Conservation (phyloP, 2,113 vertebrate species). For the Ardeotis arabs region DNA sequence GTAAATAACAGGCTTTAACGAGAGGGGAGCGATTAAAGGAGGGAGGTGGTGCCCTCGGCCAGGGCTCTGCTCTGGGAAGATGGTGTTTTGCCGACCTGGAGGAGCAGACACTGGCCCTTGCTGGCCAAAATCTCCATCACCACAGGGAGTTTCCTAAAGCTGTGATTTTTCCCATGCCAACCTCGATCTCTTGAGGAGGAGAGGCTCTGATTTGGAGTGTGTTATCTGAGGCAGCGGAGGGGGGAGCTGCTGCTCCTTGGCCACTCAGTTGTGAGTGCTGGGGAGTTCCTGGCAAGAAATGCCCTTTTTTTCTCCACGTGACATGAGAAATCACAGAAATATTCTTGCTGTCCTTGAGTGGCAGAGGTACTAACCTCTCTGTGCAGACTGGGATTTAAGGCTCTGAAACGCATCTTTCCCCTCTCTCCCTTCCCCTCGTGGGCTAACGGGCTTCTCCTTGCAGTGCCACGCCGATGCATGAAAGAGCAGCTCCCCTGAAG, state of each 20-base stretch:
- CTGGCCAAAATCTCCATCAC: not conserved
- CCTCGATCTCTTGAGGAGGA: not conserved
- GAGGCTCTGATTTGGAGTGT: not conserved
- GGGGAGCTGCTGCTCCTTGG: not conserved
- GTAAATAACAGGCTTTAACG: not conserved
- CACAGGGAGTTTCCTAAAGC: rapidly evolving
- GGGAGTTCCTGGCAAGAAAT: not conserved
- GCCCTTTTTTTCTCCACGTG: not conserved
- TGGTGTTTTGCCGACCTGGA: rapidly evolving
- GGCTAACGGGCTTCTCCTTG: not conserved
- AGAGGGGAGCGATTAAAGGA: not conserved
- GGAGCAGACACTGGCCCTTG: not conserved
- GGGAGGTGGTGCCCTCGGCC: not conserved
- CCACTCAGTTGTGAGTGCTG: rapidly evolving
- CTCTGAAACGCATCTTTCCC: not conserved
- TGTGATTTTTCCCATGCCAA: not conserved
- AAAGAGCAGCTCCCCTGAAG: conserved; percentile 65
- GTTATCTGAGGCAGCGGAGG: not conserved
- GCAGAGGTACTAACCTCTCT: rapidly evolving
- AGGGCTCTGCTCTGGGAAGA: not conserved
- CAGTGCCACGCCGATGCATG: conserved; percentile 65
- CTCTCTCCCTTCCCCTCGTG: not conserved
- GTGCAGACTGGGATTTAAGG: not conserved
- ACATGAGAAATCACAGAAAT: not conserved
- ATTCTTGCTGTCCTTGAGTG: not conserved